Percentiles rank a stretch among this genome's conserved stretches.
These are phyloP conservation scores for Alviniconcha marisindica DNA, from an alignment of 1,140 invertebrate genomes.

Conservation along the genomic window DNA sequence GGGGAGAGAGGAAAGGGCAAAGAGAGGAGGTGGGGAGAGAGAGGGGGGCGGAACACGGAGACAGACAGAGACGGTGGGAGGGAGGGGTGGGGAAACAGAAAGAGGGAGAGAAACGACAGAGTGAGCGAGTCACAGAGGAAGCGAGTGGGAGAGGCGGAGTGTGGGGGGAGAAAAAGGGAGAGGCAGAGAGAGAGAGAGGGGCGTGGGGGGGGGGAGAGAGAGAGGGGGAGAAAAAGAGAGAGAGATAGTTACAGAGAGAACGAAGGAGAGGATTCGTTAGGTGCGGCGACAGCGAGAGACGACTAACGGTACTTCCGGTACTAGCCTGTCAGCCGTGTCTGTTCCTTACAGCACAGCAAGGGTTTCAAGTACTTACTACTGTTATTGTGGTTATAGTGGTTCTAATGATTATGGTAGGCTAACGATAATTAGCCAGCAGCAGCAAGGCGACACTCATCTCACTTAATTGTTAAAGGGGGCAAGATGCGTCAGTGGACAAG, in stretches of 20 bases:
- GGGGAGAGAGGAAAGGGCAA: constrained; percentile 2
- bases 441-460: too few relatives aligned
- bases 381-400: too few relatives aligned
- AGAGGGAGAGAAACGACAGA: constrained; percentile 3
- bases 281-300: background rate
- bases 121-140: constrained; percentile 3
- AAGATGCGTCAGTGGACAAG: too few relatives aligned
- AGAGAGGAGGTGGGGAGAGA: constrained; percentile 26
- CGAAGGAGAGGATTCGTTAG: background rate
- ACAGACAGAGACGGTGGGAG: constrained; percentile 16
- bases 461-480: too few relatives aligned
- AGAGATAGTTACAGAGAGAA: background rate
- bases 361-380: too few relatives aligned
- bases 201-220: background rate
- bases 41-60: background rate
- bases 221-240: background rate
- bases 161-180: constrained; percentile 5
- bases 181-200: background rate
- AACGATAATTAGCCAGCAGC: too few relatives aligned
- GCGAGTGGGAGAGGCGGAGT: background rate
- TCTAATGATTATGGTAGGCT: too few relatives aligned
- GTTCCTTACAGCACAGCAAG: too few relatives aligned
- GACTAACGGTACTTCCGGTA: too few relatives aligned
- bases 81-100: background rate
- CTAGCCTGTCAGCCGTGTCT: too few relatives aligned